Base-by-base conservation (phyloP, 2,113 vertebrate genomes). In the Tautogolabrus adspersus region DNA sequence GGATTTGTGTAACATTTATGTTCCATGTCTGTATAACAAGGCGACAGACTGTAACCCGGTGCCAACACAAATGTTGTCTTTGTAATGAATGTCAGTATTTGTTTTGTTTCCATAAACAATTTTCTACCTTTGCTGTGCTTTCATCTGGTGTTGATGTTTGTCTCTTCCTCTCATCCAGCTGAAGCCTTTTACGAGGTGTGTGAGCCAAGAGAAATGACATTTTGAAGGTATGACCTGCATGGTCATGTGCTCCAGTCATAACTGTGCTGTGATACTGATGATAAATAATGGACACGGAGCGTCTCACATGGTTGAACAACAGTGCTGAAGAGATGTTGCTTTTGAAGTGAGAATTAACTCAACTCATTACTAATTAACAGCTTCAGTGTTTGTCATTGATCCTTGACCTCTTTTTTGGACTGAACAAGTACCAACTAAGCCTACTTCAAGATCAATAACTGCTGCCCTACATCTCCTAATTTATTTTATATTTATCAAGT, bases 151-250 rank as follows among this genome's bases (percentile, higher is more conserved):
- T 85, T 70, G 49, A 84, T 72, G 52, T 72, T 70, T 90, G 80
- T 94, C 67, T 90, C 62, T 89, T 92, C 84, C 84, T 77, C 66
- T 82, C 19, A 64, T 26, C 93, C 94, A 94, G 94, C 92, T 70
- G 91, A 94, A 96, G 95, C 93, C 85, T 93, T 87, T 89, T 95
- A 94, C 83, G 94, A 95, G 90, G 93, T 90, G 93, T 94, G 95
- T 95, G 87, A 96, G 88, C 79, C 95, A 84, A 78, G 95, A 96
- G 90, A 91, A 88, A 88, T 94, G 90, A 90, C 95, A 82, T 89
- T 93, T 94, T 94, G 88, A 94, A 98, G 98, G 96, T 98, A 93
- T 95, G 87, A 73, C 87, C 79, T 69, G 93, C 94, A 96, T 93
- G 89, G 67, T 90, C 89, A 84, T 72, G 58, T 60, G 60, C 38